These are phyloP conservation scores for Andrena praecox DNA, from an alignment of 2,888 invertebrate genomes.

Conservation along the genomic window DNA sequence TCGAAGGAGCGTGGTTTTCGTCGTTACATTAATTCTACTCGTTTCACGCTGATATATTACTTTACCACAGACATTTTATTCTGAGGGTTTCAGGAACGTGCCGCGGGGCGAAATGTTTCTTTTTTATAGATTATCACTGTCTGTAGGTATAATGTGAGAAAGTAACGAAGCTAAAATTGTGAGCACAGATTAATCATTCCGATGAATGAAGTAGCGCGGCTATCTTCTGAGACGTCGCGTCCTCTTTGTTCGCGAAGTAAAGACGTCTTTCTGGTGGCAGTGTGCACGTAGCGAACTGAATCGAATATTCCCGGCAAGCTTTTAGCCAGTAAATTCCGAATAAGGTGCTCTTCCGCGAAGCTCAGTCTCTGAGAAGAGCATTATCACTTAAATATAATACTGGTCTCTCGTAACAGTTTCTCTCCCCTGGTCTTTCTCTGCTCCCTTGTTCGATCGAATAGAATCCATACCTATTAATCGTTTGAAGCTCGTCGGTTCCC, in stretches of 20 bases:
- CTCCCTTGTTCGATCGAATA: conserved; percentile 1
- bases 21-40: conserved; percentile 9
- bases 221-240: not conserved
- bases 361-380: not conserved
- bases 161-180: conserved; percentile 14
- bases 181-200: conserved; percentile 21
- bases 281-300: conserved; percentile 17
- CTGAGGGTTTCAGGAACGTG: not conserved
- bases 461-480: not conserved
- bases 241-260: not conserved
- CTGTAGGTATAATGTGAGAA: conserved; percentile 10
- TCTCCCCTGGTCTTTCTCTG: not conserved
- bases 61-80: not conserved
- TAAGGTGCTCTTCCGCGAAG: conserved; percentile 30
- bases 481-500: not conserved
- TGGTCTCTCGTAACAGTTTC: conserved; percentile 9
- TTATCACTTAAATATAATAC: conserved; percentile 36
- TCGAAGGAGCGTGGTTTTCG: conserved; percentile 5
- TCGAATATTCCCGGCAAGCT: conserved; percentile 32
- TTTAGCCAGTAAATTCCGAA: conserved; percentile 24
- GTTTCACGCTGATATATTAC: not conserved
- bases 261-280: conserved; percentile 9
- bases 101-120: not conserved
- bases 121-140: not conserved
- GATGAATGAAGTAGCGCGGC: conserved; percentile 8